Base-by-base conservation (phyloP, 2,113 vertebrate species). In the Smithornis capensis region DNA sequence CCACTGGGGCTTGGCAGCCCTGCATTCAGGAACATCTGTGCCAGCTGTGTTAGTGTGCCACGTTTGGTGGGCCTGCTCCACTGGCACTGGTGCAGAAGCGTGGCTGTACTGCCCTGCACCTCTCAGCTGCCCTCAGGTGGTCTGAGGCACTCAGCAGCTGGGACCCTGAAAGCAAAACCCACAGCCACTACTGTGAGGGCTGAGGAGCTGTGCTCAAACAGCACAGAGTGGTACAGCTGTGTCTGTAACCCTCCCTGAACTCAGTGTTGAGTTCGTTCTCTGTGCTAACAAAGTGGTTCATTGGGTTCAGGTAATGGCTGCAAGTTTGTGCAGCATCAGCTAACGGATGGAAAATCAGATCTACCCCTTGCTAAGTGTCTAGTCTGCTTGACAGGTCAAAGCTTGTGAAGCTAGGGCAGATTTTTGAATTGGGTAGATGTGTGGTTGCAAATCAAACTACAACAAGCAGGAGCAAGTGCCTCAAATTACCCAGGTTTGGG, bases 11-110 rank as follows among this genome's bases (percentile, higher is more conserved):
- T 37, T 28, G 33, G 44, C 60, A 92, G 69, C n/a, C 47, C 31
- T 45, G 45, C 0, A 0, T 33, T 71, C 42, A 70, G 52, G 60
- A 42, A 79, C 6, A 0, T 0, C 28, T 12, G 33, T 75, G 27
- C 56, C 28, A 21, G 29, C 31, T 45, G 33, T 24, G 28, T 53
- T 13, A 80, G 31, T 0, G 2, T 55, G 52, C 25, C 42, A 65
- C 23, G 14, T 53, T 2, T 80, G 59, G 37, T 49, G 63, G 11
- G 59, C 44, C 53, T 76, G 79, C 37, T 56, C 47, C 3, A 4
- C 31, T 55, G 18, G 0, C 0, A 7, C 47, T 59, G 38, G 9
- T 25, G 31, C 79, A 76, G n/a, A 18, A 79, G 45, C 5, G 28
- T 4, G 10, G 16, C 59, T 1, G 2, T 0, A 4, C 78, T 52